Base-by-base conservation (phyloP, 2,797 vertebrate genomes). In the Syngnathus acus region DNA sequence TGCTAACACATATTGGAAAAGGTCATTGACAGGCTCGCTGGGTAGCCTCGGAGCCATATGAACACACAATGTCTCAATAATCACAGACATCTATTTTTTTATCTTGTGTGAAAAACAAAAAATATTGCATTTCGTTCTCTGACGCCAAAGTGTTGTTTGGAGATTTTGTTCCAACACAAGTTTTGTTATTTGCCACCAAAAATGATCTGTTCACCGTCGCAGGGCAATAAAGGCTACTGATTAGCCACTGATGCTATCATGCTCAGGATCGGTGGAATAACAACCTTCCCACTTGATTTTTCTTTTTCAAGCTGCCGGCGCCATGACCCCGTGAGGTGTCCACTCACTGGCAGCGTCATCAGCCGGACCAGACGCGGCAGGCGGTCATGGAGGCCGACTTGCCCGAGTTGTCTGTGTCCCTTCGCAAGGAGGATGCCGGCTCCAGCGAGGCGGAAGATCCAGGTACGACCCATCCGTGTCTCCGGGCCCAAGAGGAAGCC, bases 391-490 rank as follows among this genome's bases (percentile, higher is more conserved):
- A 87, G 64, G 82, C 77, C 63, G 75, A 86, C 50, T 78, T 86
- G 43, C 68, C 77, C 2, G 83, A 85, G 72, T 72, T 85, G 74
- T 88, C 87, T 0, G 78, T 86, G 68, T 78, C 86, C 9, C 84
- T 87, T 9, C 75, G 80, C 68, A 88, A 81, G 40, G 82, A 80
- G 32, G 79, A 68, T 2, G 80, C 80, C 6, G 78, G 72, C 4
- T 87, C 90, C 70, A 83, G 83, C 40, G 82, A 87, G 71, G 75
- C 78, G 51, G 83, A 87, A 59, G 89, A 90, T 9, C 71, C 82
- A 0, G 75, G 68, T 5, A 62, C 79, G 0, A 75, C 50, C 82
- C 74, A 81, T 88, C 26, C 91, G 92, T 78, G 50, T 94, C 90
- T 1, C 89, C 88, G 79, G 8, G 86, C 78, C 9, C 84, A 84